phyloP scores from a whole-genome alignment of 2,113 vertebrate genomes.

The Megaceryle maxima region DNA sequence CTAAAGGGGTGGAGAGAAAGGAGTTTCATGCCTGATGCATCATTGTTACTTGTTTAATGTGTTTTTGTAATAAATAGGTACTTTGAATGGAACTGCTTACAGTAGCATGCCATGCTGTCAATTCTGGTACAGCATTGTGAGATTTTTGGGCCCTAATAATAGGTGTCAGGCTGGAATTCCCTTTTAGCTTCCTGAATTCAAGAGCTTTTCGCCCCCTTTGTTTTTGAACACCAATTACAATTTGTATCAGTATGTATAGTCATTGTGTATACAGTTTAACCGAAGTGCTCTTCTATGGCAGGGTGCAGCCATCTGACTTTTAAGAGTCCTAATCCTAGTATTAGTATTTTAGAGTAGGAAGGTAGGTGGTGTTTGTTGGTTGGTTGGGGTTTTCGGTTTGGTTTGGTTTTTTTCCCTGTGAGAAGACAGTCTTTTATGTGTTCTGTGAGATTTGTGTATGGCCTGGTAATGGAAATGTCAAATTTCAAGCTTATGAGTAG shows the following conservation, averaged over 20 bases:
- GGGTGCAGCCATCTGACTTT: not conserved
- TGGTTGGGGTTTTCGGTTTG: not conserved
- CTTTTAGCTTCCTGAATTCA: not conserved
- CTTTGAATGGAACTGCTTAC: not conserved
- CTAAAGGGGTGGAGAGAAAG: not conserved
- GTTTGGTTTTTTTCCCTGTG: not conserved
- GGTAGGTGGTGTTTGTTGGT: not conserved
- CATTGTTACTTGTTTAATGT: accelerated
- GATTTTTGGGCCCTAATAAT: not conserved
- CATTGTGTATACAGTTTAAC: not conserved
- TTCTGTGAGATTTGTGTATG: not conserved
- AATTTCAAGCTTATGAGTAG: not conserved
- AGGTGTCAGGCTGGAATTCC: not conserved
- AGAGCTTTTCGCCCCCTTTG: not conserved
- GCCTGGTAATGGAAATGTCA: not conserved
- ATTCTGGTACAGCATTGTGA: not conserved
- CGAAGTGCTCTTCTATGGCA: not conserved
- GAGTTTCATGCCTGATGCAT: not conserved
- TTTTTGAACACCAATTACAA: not conserved
- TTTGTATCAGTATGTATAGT: not conserved
- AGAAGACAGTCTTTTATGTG: not conserved
- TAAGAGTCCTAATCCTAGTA: not conserved
- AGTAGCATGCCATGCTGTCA: not conserved
- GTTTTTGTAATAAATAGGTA: not conserved
- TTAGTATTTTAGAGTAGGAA: not conserved